Evolutionary conservation across 1,140 invertebrate genomes (phyloP), one percentile per base, ranked within the genome.

Genomic region (Bombus polaris): DNA sequence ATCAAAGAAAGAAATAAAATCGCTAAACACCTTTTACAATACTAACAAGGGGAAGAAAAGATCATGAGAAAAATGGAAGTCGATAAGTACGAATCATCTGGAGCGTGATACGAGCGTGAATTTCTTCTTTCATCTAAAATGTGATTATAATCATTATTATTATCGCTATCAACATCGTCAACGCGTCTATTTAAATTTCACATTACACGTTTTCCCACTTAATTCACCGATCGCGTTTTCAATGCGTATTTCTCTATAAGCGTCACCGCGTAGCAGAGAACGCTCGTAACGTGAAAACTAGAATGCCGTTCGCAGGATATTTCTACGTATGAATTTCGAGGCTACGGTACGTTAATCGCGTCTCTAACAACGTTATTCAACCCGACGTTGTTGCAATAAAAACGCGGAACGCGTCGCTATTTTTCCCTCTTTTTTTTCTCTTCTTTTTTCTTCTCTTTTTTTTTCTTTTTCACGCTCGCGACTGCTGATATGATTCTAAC

Each of bases 51-150:
- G 68, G 75, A n/a, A 77, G 32, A 44, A 71, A 71, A 72, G 18
- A 62, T 70, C 3, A 62, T 35, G 75, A 77, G n/a, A 70, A 42
- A 62, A 57, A 47, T 37, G 32, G 68, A 37, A 42, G 0, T 80
- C 44, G 76, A 66, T 73, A 74, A 76, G 35, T n/a, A 68, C 12
- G 81, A 71, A 59, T 71, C 28, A 62, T 70, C n/a, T n/a, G 75
- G 22, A 53, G 35, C 47, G 65, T 35, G n/a, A 44, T 59, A 79
- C 83, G 83, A 84, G 83, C 83, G 83, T 84, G 83, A 84, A 84
- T 71, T 68, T 75, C 28, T 68, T 76, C 32, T n/a, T 39, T 3
- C 18, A 71, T 57, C 18, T 25, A 65, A n/a, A 53, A 6, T 28
- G 22, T 35, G 37, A 39, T 71, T 3, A 22, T 22, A 10, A 68